Percentiles rank a stretch among this genome's conserved stretches.
These are phyloP conservation scores for Rhinophrynus dorsalis DNA, from an alignment of 2,797 vertebrate species.

Conservation along the genomic window DNA sequence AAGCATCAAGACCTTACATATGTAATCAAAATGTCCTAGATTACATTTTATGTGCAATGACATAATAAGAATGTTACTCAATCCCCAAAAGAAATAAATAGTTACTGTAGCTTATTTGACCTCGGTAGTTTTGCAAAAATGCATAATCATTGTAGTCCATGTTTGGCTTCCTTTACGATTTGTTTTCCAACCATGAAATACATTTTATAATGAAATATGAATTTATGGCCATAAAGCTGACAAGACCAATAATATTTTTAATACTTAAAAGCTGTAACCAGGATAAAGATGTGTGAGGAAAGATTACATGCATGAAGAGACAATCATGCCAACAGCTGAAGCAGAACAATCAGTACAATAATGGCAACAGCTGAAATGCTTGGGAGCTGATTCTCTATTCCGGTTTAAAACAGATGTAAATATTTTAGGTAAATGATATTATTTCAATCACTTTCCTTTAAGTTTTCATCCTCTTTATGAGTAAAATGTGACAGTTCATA, in stretches of 20 bases:
- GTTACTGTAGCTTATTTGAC: constrained; percentile 43
- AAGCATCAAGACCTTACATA: background rate
- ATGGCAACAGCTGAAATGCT: constrained; percentile 18
- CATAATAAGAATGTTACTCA: constrained; percentile 39
- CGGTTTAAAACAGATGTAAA: background rate
- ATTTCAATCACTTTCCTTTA: no score
- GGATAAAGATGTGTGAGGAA: constrained; percentile 39
- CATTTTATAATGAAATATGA: constrained; percentile 42
- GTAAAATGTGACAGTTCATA: no score
- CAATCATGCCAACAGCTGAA: constrained; percentile 9
- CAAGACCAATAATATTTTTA: constrained; percentile 41
- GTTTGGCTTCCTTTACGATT: constrained; percentile 41
- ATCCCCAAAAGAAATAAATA: constrained; percentile 39
- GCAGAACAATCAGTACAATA: background rate
- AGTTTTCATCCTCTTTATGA: no score
- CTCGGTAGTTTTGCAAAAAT: constrained; percentile 39
- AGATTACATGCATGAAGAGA: constrained; percentile 16
- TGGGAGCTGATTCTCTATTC: background rate
- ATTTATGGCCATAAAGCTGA: constrained; percentile 46
- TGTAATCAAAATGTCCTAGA: constrained; percentile 14
- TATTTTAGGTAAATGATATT: background rate
- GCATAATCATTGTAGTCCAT: constrained; percentile 37
- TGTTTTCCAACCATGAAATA: constrained; percentile 43
- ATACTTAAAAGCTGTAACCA: constrained; percentile 35
- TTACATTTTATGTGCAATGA: constrained; percentile 37